Evolutionary conservation across 2,797 vertebrate genomes (phyloP).

Genomic region (Ptychobarbus kaznakovi): DNA sequence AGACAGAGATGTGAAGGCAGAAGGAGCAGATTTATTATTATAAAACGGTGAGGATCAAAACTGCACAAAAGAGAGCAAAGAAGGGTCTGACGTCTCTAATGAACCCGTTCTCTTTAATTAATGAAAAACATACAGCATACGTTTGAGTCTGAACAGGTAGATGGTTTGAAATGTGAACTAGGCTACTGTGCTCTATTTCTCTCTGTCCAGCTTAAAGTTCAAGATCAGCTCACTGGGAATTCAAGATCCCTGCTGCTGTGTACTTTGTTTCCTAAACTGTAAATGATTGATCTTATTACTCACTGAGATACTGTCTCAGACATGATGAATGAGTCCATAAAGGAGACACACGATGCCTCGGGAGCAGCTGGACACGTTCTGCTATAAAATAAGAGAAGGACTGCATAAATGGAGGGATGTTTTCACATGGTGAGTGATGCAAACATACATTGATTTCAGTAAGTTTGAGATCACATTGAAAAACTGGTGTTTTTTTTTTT

Average conservation of each 20-base stretch:
- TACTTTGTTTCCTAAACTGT: slow-evolving; percentile 65
- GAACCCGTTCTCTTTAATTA: neutral
- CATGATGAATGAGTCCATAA: slow-evolving; percentile 31
- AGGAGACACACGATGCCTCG: slow-evolving; percentile 33
- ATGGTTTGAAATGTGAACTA: slow-evolving; percentile 3
- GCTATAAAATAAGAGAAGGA: slow-evolving; percentile 54
- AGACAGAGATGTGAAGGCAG: neutral
- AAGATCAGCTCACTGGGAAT: slow-evolving; percentile 40
- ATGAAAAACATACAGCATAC: neutral
- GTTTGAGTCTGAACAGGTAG: neutral
- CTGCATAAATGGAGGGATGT: slow-evolving; percentile 61
- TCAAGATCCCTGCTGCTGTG: slow-evolving; percentile 64
- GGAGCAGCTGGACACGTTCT: slow-evolving; percentile 27
- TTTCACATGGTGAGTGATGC: slow-evolving; percentile 76
- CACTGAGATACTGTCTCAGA: slow-evolving; percentile 40
- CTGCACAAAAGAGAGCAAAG: neutral
- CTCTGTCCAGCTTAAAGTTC: slow-evolving; percentile 9
- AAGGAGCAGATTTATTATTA: neutral
- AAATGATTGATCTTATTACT: slow-evolving; percentile 76
- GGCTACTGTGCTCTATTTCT: neutral
- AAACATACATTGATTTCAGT: neutral
- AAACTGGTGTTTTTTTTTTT: too few relatives aligned
- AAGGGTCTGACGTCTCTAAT: neutral
- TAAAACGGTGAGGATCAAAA: neutral
- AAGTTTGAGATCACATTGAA: neutral